phyloP scores from a whole-genome alignment of 2,113 vertebrate species.

The Eolophus roseicapilla region DNA sequence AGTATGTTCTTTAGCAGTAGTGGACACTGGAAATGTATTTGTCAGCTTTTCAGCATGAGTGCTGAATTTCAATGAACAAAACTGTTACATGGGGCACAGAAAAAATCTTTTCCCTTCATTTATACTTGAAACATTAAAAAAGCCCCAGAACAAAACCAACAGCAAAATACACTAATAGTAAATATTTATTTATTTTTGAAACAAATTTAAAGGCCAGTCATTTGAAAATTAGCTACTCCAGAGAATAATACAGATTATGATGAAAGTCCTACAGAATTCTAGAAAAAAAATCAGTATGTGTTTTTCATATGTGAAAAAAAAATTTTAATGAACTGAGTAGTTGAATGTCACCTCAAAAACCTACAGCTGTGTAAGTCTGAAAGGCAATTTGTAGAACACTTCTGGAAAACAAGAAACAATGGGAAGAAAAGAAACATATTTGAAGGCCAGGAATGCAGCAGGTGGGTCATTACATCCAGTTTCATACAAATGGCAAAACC shows the following conservation, averaged over 20 bases:
- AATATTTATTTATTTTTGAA: not conserved
- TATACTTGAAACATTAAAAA: not conserved
- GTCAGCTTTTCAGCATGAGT: not conserved
- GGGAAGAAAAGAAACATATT: not conserved
- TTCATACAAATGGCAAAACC: not conserved
- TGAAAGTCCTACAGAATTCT: not conserved
- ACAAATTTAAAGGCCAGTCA: not conserved
- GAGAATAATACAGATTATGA: not conserved
- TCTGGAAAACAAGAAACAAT: not conserved
- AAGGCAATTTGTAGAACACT: not conserved
- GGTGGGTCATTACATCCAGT: not conserved
- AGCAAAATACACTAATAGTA: not conserved
- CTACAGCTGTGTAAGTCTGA: not conserved
- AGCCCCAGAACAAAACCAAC: rapidly evolving
- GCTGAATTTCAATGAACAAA: not conserved
- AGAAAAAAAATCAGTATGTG: not conserved
- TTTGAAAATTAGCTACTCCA: not conserved
- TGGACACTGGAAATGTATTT: not conserved
- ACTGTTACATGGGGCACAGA: not conserved
- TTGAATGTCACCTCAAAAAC: not conserved
- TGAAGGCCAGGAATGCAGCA: not conserved
- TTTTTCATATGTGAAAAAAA: not conserved
- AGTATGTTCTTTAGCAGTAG: not conserved
- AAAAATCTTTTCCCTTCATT: not conserved
- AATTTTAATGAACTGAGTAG: not conserved